Base-by-base conservation (phyloP, 2,888 invertebrate genomes). In the Lacanobia wlatinum region DNA sequence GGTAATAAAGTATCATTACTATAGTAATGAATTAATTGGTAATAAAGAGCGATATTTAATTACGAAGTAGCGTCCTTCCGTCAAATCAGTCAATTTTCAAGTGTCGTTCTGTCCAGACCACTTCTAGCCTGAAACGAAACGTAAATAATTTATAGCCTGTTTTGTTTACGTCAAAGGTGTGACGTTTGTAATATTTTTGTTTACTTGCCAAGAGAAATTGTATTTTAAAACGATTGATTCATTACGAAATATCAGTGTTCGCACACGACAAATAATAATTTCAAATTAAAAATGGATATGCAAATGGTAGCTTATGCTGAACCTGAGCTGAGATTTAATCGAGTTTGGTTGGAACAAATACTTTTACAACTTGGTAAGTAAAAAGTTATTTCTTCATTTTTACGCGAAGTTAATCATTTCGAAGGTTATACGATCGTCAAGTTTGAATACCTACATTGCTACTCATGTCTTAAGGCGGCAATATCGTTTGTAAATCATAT, bases 321-420 rank as follows among this genome's bases (percentile, higher is more conserved):
- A 18, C 84, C 81, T 48, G 90, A 90, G 73, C 71, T 92, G 4
- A 85, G 85, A 21, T 92, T 92, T 68, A 90, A 94, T 72, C 84
- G 83, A 38, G 84, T 58, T 23, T 90, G 89, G 88, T 84, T 94
- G 48, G 94, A 95, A 81, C 85, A 87, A 81, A 87, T 95, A 48
- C 84, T 95, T 65, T 85, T 95, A 40, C 78, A 92, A 78, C 86
- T 95, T 50, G 90, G 95, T 94, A 84, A 89, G 91, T 85, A 60
- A 34, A 14, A 34, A n/a, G n/a, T 66, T 72, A 48, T 23, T 55
- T 43, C 50, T 63, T 5, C 0, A 56, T 63, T n/a, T 58, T 50
- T 18, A 48, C 18, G 23, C 7, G 14, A 38, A 18, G 9, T 23
- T 50, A 9, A 56, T 1, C 18, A 1, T 50, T n/a, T 23, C 18